These are phyloP conservation scores for Lacerta agilis DNA, from an alignment of 2,797 vertebrate species.

Conservation along the genomic window DNA sequence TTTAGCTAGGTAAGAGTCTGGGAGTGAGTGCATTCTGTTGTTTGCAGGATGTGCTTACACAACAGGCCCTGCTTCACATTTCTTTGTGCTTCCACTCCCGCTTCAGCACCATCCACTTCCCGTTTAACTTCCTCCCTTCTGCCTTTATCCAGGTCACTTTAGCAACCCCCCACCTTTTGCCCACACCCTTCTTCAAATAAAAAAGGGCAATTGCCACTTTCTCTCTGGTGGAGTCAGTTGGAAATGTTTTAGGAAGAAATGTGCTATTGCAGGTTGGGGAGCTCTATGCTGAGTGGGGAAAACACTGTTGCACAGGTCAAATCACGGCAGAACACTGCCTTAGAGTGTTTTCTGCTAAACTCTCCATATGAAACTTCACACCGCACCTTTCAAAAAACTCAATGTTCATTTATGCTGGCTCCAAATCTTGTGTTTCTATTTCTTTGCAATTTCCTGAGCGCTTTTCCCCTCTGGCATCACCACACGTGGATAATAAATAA, in stretches of 20 bases:
- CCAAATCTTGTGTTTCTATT: not conserved
- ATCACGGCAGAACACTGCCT: not conserved
- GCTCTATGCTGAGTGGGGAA: not conserved
- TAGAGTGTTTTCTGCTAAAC: not conserved
- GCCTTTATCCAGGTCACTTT: not conserved
- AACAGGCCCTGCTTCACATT: not conserved
- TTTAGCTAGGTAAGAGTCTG: not conserved
- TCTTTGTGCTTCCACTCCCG: too few species aligned
- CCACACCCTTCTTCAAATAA: not conserved
- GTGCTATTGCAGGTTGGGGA: not conserved
- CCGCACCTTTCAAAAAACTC: not conserved
- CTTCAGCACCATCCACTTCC: too few species aligned
- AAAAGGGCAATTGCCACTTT: not conserved
- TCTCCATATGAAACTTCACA: not conserved
- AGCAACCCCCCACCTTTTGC: not conserved
- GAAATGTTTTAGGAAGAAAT: not conserved
- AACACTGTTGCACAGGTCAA: not conserved
- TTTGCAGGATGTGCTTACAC: not conserved
- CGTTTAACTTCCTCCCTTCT: too few species aligned
- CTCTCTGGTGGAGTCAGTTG: not conserved
- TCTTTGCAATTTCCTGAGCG: not conserved
- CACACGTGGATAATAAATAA: not conserved
- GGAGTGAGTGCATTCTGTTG: not conserved
- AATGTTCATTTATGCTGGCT: not conserved
- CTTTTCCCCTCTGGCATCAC: not conserved